Evolutionary conservation across 2,113 vertebrate genomes (phyloP).

Genomic region (Orientallactaga bullata): DNA sequence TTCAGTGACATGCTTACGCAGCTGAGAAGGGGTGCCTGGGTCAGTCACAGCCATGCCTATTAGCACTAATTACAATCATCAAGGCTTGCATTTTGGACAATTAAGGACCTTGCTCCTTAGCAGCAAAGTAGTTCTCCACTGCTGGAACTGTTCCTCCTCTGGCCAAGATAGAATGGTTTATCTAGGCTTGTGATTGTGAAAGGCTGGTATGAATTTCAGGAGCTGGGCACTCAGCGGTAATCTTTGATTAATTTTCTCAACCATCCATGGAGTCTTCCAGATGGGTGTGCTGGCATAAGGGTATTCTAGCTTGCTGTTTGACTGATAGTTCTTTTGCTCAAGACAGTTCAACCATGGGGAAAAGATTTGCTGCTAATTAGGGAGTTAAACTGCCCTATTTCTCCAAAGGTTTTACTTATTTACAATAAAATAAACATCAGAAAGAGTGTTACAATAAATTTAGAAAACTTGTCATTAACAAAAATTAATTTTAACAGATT

Average conservation of each 20-base stretch:
- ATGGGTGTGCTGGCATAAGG: too few relatives aligned
- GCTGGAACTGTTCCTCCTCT: not conserved
- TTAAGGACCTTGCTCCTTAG: not conserved
- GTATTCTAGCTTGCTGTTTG: too few relatives aligned
- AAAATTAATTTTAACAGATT: not conserved
- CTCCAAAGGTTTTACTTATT: not conserved
- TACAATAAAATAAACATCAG: not conserved
- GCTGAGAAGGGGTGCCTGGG: too few relatives aligned
- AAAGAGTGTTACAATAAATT: not conserved
- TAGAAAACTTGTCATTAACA: not conserved
- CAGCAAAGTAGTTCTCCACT: not conserved
- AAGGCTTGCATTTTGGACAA: too few relatives aligned
- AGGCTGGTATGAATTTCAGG: not conserved
- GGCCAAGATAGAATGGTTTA: not conserved
- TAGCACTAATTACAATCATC: too few relatives aligned
- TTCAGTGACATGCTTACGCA: too few relatives aligned
- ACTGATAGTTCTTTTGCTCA: too few relatives aligned
- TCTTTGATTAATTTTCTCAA: too few relatives aligned
- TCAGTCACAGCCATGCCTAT: too few relatives aligned
- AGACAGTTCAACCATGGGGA: too few relatives aligned
- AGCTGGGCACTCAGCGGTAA: not conserved
- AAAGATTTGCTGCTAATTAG: not conserved
- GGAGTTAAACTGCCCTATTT: not conserved
- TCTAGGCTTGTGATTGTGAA: not conserved
- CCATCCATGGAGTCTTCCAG: too few relatives aligned